Conservation (phyloP, 2,888 invertebrate species). For the Hydropsyche betteni region DNA sequence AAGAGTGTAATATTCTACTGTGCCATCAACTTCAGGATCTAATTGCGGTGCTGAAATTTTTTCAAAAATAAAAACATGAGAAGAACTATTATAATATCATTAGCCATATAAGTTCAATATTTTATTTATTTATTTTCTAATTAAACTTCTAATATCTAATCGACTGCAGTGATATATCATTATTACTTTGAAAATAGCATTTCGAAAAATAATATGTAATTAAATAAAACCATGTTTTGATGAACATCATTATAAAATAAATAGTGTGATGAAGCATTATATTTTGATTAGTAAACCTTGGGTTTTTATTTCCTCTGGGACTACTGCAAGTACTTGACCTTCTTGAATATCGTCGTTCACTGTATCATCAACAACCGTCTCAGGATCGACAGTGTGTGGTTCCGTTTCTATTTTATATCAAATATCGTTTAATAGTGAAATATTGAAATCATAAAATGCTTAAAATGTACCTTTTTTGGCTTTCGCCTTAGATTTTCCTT, state of each 20-base stretch:
- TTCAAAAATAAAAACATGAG: neutral
- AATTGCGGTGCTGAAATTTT: slow-evolving; percentile 61
- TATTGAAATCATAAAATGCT: slow-evolving; percentile 13
- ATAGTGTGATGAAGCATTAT: no score
- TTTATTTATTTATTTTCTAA: no score
- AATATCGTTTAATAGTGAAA: slow-evolving; percentile 1
- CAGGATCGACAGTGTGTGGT: slow-evolving; percentile 51
- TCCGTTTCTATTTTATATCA: slow-evolving; percentile 9
- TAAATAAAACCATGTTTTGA: no score
- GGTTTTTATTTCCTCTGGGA: neutral
- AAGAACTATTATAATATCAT: no score
- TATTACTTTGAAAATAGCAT: no score
- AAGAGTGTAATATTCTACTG: slow-evolving; percentile 65
- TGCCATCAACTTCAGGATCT: slow-evolving; percentile 66
- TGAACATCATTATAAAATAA: no score
- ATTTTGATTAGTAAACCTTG: neutral
- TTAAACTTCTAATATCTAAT: no score
- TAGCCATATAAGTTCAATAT: no score
- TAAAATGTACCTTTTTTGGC: slow-evolving; percentile 56
- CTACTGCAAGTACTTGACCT: neutral
- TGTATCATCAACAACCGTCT: slow-evolving; percentile 42
- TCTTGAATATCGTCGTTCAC: slow-evolving; percentile 5
- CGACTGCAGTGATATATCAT: no score
- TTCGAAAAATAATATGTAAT: no score
- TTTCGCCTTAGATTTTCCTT: slow-evolving; percentile 52